Conservation (phyloP, 2,797 vertebrate genomes). For the Nannoperca obscura region DNA sequence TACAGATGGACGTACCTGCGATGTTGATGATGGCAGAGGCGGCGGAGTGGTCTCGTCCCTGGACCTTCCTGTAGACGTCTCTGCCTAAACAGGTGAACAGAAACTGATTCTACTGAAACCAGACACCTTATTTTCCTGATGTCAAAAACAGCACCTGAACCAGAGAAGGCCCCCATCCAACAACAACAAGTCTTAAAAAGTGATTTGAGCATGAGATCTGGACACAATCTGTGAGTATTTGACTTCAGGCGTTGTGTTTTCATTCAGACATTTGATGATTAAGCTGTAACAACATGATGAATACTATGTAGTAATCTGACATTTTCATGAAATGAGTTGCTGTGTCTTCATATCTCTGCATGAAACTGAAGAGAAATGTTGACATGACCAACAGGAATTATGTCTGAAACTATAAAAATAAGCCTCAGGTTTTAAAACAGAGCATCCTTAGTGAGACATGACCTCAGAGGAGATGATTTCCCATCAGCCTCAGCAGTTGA, state of each 20-base stretch:
- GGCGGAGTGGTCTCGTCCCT: constrained; percentile 89
- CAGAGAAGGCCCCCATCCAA: background rate
- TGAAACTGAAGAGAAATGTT: background rate
- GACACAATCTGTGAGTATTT: background rate
- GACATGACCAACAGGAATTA: background rate
- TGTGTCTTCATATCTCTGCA: background rate
- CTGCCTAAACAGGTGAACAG: constrained; percentile 83
- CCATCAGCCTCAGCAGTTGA: background rate
- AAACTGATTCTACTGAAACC: constrained; percentile 12
- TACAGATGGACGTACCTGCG: constrained; percentile 84
- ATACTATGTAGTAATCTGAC: background rate
- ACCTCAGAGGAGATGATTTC: background rate
- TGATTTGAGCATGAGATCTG: background rate
- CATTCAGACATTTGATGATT: background rate
- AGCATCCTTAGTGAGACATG: constrained; percentile 8
- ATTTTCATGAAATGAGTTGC: background rate
- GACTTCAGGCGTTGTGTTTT: background rate
- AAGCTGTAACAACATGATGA: background rate
- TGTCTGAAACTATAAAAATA: background rate
- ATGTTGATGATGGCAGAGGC: constrained; percentile 88
- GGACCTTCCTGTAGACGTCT: constrained; percentile 95
- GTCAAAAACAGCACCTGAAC: background rate
- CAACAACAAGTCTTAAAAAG: background rate
- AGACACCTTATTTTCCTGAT: background rate
- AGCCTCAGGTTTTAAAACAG: background rate